These are phyloP conservation scores for Epinotia brunnichana DNA, from an alignment of 2,888 invertebrate species.

Conservation along the genomic window DNA sequence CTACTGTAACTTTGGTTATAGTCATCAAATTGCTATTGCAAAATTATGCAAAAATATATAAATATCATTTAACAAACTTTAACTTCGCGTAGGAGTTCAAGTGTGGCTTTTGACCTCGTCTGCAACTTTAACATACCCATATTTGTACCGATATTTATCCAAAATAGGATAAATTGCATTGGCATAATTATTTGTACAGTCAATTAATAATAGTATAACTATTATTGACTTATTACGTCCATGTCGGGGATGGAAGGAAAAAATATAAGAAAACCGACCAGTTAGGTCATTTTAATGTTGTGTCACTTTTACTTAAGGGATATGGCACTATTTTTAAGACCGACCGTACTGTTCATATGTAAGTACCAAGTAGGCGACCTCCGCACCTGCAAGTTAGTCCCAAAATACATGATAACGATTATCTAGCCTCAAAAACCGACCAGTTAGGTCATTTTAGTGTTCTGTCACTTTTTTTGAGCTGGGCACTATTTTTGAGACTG, in stretches of 20 bases:
- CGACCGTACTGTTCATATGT: no score
- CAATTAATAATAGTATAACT: neutral
- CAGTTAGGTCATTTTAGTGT: no score
- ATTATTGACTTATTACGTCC: neutral
- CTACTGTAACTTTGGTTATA: neutral
- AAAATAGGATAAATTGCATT: neutral
- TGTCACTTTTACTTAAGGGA: no score
- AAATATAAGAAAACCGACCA: neutral
- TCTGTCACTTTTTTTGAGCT: no score
- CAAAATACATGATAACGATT: no score
- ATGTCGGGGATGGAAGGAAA: neutral
- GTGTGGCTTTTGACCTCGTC: constrained; percentile 4
- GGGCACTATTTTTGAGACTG: no score
- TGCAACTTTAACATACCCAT: neutral
- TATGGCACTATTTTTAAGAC: no score
- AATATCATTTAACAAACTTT: neutral
- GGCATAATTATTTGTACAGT: neutral
- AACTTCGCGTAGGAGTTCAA: constrained; percentile 2
- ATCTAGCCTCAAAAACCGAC: no score
- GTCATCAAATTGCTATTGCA: neutral
- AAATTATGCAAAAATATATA: no score
- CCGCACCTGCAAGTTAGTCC: no score
- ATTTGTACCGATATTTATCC: neutral
- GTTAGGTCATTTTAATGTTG: no score
- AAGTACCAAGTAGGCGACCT: no score